Conservation (phyloP, 1,140 invertebrate species). For the Drosophila hydei region DNA sequence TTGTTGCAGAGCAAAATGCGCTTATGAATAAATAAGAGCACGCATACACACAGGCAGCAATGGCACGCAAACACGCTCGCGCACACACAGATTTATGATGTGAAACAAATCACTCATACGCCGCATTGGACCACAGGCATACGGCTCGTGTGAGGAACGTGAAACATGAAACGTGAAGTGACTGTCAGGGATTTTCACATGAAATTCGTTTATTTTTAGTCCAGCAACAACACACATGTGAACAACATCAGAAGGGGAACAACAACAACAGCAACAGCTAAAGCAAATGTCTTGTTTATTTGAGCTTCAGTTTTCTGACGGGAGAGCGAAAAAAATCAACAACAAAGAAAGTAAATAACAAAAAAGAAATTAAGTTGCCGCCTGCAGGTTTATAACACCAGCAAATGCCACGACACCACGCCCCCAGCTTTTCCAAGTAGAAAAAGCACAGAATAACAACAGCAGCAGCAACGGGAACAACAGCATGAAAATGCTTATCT, state of each 20-base stretch:
- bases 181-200: constrained; percentile 51
- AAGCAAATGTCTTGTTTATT: constrained; percentile 72
- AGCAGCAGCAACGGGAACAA: constrained; percentile 32
- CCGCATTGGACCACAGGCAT: constrained; percentile 27
- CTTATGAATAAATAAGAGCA: constrained; percentile 73
- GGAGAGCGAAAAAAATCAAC: constrained; percentile 9
- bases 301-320: constrained; percentile 44
- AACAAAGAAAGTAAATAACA: constrained; percentile 34
- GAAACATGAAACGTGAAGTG: constrained; percentile 47
- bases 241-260: too few relatives aligned
- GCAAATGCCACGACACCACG: constrained; percentile 28
- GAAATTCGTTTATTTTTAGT: constrained; percentile 45
- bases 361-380: constrained; percentile 77
- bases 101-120: constrained; percentile 51
- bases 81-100: constrained; percentile 46
- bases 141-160: constrained; percentile 16
- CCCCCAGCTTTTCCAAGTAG: not conserved
- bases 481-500: constrained; percentile 70
- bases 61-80: constrained; percentile 32
- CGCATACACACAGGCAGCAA: not conserved
- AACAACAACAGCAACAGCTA: constrained; percentile 39
- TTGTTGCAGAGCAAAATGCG: constrained; percentile 45
- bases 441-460: constrained; percentile 11
- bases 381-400: constrained; percentile 76
- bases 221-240: constrained; percentile 32